These are phyloP conservation scores for Taurulus bubalis DNA, from an alignment of 2,113 vertebrate species.

Conservation along the genomic window DNA sequence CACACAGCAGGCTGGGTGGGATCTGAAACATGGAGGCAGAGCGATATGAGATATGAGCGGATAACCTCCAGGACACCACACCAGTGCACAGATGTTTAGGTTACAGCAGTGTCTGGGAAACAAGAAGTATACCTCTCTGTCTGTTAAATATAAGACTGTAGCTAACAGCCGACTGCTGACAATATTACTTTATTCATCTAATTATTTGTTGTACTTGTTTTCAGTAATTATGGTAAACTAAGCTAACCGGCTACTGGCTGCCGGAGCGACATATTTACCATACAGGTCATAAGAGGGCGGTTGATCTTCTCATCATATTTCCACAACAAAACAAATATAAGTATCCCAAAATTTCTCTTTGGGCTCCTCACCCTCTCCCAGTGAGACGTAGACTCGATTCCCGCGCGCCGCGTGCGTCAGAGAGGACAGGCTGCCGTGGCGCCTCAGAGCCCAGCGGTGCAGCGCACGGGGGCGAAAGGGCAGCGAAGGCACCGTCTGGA, in stretches of 20 bases:
- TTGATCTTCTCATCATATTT: no score
- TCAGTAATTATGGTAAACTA: no score
- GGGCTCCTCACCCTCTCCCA: constrained; percentile 79
- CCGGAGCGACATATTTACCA: no score
- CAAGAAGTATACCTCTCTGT: background rate
- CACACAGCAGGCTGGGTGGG: constrained; percentile 72
- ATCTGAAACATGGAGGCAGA: constrained; percentile 66
- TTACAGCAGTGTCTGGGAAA: no score
- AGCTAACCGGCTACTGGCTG: no score
- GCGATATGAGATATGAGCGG: background rate
- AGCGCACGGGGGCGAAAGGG: constrained; percentile 72
- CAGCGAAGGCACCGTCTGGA: constrained; percentile 60
- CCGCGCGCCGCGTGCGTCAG: constrained; percentile 73
- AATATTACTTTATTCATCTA: no score
- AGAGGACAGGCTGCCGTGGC: constrained; percentile 79
- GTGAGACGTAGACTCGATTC: constrained; percentile 76
- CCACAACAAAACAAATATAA: no score
- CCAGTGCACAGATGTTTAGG: background rate
- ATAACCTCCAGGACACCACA: background rate
- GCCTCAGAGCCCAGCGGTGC: constrained; percentile 79
- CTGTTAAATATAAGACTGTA: no score
- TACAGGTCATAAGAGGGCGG: no score
- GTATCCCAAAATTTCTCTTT: no score
- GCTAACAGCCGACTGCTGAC: no score
- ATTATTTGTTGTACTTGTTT: no score